Conservation (phyloP, 2,888 invertebrate species). For the Lasioglossum malachurum region DNA sequence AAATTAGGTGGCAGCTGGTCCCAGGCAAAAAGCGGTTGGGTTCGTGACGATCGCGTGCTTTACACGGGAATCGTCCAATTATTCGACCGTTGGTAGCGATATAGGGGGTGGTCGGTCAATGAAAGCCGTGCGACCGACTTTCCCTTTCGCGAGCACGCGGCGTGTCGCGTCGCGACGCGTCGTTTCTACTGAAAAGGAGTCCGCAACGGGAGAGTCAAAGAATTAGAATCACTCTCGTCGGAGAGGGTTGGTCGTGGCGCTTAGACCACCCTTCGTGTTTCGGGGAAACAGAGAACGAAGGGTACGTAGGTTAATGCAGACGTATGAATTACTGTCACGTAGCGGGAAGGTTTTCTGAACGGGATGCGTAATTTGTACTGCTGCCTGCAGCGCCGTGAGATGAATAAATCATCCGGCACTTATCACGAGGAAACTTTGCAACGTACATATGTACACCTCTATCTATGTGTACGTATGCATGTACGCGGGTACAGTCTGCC, state of each 20-base stretch:
- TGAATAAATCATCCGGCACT: constrained; percentile 74
- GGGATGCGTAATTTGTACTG: constrained; percentile 74
- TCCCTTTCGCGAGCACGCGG: constrained; percentile 28
- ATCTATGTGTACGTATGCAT: background rate
- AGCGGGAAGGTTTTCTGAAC: constrained; percentile 71
- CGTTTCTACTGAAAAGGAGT: background rate
- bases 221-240: constrained; percentile 49
- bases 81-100: background rate
- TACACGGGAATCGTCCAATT: constrained; percentile 24
- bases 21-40: background rate
- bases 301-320: constrained; percentile 66
- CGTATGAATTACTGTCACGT: constrained; percentile 75
- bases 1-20: constrained; percentile 20
- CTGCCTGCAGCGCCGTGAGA: constrained; percentile 69
- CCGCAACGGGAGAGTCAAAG: constrained; percentile 13
- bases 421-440: constrained; percentile 71
- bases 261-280: constrained; percentile 9
- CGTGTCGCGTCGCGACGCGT: background rate
- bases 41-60: background rate
- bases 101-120: background rate
- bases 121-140: constrained; percentile 21
- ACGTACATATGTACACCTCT: constrained; percentile 20
- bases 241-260: constrained; percentile 2
- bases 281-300: constrained; percentile 34
- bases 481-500: background rate